Conservation (phyloP, 2,888 invertebrate species). For the Teinopalpus imperialis region DNA sequence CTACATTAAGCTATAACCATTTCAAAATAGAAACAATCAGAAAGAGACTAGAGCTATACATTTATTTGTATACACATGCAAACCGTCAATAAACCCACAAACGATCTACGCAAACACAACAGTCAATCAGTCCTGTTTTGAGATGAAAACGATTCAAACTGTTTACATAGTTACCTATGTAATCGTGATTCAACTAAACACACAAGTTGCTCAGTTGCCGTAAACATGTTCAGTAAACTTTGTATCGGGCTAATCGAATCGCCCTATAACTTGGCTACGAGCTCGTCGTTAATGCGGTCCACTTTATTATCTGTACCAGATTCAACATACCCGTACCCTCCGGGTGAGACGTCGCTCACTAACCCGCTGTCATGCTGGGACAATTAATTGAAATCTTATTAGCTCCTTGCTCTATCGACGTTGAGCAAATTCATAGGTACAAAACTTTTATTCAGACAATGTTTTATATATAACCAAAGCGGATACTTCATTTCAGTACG, state of each 20-base stretch:
- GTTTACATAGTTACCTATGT: conserved; percentile 36
- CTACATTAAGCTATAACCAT: too few relatives aligned
- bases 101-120: conserved; percentile 11
- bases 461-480: too few relatives aligned
- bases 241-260: conserved; percentile 65
- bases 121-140: conserved; percentile 14
- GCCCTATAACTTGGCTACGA: conserved; percentile 57
- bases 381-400: conserved; percentile 45
- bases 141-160: conserved; percentile 17
- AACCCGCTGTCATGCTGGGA: conserved; percentile 34
- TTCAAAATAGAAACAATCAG: too few relatives aligned
- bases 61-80: neutral
- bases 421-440: conserved; percentile 26
- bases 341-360: conserved; percentile 39
- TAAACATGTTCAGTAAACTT: conserved; percentile 60
- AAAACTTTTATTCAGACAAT: too few relatives aligned
- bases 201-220: conserved; percentile 49
- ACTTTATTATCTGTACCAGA: conserved; percentile 61
- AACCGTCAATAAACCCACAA: conserved; percentile 8
- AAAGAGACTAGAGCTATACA: too few relatives aligned
- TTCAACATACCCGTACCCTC: conserved; percentile 42
- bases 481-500: too few relatives aligned
- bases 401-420: conserved; percentile 17
- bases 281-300: conserved; percentile 59
- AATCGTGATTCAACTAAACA: conserved; percentile 47